These are phyloP conservation scores for Danionella cerebrum DNA, from an alignment of 2,113 vertebrate species.

Conservation along the genomic window DNA sequence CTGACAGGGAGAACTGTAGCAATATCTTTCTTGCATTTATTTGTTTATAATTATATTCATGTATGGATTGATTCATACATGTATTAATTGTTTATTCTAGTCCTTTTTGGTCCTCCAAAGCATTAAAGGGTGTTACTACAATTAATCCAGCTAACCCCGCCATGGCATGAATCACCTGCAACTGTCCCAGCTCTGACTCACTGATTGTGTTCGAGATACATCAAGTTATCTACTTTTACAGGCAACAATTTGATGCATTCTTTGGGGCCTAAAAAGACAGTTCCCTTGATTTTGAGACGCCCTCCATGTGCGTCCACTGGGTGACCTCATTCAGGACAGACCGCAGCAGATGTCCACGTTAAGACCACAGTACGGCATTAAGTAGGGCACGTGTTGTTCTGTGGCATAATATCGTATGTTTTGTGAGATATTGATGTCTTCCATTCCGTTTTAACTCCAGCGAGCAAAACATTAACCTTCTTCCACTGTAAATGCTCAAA, in stretches of 20 bases:
- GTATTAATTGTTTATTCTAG: no score
- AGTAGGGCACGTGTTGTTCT: neutral
- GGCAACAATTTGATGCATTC: neutral
- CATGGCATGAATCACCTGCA: neutral
- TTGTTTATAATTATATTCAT: no score
- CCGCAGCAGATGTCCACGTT: neutral
- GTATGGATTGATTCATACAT: no score
- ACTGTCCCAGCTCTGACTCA: neutral
- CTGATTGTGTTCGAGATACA: neutral
- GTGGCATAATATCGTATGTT: neutral
- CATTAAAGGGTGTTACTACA: conserved; percentile 2
- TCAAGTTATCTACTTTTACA: neutral
- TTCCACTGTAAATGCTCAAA: neutral
- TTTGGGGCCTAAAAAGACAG: neutral
- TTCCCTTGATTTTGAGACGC: neutral
- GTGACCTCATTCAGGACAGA: conserved; percentile 12
- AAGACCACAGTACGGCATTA: neutral
- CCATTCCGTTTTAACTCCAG: no score
- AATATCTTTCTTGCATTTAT: no score
- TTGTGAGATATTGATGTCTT: no score
- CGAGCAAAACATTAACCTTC: no score
- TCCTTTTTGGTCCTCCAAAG: no score
- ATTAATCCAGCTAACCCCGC: neutral
- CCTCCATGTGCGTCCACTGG: neutral
- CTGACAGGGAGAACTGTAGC: no score